Base-by-base conservation (phyloP, 1,140 invertebrate species). In the Bacillus rossius region DNA sequence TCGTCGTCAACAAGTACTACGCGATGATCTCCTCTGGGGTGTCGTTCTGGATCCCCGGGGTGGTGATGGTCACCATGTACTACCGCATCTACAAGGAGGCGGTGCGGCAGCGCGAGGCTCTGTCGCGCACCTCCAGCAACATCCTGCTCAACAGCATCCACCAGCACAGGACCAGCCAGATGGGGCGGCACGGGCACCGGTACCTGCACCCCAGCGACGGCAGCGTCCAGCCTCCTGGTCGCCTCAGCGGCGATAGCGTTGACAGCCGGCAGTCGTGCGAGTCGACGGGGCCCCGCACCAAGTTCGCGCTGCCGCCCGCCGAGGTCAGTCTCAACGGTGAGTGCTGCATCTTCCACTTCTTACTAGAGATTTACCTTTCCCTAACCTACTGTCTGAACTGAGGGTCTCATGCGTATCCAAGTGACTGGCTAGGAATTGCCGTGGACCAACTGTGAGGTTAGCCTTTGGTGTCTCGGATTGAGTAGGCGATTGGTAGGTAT, bases 51-150 rank as follows among this genome's bases (percentile, higher is more conserved):
- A 93, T 95, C 69, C 94, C 94, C 2, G 91, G 91, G 63, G 72
- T 92, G 53, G 91, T 96, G 29, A 96, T 97, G 93, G 84, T 95
- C 55, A 88, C 89, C 43, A 94, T 95, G 83, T 96, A 96, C 73
- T 89, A 80, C 75, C 83, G 83, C 67, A 94, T 94, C 71, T 96
- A 90, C 75, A 85, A 89, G 67, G 92, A 96, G 73, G 94, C 94
- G 0, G 85, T 93, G 1, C 79, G 90, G 38, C 93, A 96, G 73
- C 81, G 93, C 61, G 91, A 91, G 68, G 91, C 90, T 1, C 72
- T 93, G 10, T 88, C 87, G 40, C 75, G 88, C 53, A 91, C 88
- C 8, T 89, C 86, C 17, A 89, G 86, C 59, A 90, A 91, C 73
- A 90, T 90, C 56, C 80, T 91, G 47, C 72, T 91, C 40, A 91